Evolutionary conservation across 2,888 invertebrate species (phyloP).

Genomic region (Nephrotoma appendiculata): DNA sequence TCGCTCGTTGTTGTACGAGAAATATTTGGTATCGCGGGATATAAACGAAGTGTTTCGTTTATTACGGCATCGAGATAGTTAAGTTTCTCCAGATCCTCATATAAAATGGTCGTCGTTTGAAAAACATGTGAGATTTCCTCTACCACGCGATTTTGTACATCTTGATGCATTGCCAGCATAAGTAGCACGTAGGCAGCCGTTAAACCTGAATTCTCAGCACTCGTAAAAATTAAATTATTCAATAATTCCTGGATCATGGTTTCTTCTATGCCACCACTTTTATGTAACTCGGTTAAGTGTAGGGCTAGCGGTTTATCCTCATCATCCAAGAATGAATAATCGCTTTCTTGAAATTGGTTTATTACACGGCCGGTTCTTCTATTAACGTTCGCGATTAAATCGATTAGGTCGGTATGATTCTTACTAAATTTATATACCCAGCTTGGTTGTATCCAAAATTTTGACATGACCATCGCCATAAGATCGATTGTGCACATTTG

Average conservation of each 20-base stretch:
- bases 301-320: neutral
- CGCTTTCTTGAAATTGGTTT: neutral
- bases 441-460: neutral
- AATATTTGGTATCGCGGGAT: neutral
- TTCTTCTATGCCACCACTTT: neutral
- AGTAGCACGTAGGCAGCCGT: neutral
- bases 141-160: neutral
- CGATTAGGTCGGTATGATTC: neutral
- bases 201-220: neutral
- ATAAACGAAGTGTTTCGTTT: constrained; percentile 5
- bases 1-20: neutral
- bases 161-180: neutral
- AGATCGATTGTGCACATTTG: neutral
- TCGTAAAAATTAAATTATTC: neutral
- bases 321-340: neutral
- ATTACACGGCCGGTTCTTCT: neutral
- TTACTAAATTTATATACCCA: neutral
- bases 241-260: neutral
- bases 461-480: neutral
- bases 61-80: constrained; percentile 2
- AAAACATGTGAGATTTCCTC: neutral
- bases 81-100: neutral
- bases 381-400: neutral
- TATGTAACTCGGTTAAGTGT: neutral
- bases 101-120: neutral